phyloP scores from a whole-genome alignment of 2,888 invertebrate species.

The Drosophila recens region DNA sequence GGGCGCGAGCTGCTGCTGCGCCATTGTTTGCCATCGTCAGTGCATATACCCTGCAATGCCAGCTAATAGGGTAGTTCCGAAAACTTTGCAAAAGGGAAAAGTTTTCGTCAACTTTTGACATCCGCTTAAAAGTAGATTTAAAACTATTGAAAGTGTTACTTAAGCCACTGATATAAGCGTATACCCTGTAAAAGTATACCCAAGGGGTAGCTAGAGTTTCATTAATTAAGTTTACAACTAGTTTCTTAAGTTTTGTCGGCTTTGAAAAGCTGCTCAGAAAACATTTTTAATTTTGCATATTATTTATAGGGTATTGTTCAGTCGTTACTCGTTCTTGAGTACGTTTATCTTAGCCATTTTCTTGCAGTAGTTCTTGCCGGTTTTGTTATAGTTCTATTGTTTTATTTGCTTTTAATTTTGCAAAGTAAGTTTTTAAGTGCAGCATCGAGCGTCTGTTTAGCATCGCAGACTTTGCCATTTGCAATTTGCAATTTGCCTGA shows the following conservation, averaged over 20 bases:
- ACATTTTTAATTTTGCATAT: not conserved
- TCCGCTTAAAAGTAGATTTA: not conserved
- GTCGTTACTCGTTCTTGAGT: not conserved
- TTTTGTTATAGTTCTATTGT: constrained; percentile 65
- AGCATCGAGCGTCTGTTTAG: constrained; percentile 63
- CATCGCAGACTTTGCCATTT: constrained; percentile 50
- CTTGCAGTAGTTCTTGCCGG: constrained; percentile 24
- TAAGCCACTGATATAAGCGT: not conserved
- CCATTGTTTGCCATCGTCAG: constrained; percentile 45
- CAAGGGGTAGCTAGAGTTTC: not conserved
- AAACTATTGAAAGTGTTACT: constrained; percentile 7
- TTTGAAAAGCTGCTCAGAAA: not conserved
- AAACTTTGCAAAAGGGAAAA: not conserved
- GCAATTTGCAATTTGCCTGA: constrained; percentile 62
- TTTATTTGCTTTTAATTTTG: constrained; percentile 77
- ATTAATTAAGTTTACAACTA: not conserved
- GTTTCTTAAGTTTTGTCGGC: not conserved
- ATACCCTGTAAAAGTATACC: not conserved
- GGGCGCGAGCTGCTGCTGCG: constrained; percentile 23
- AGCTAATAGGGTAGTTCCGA: not conserved
- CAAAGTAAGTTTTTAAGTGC: constrained; percentile 68
- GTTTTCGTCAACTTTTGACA: constrained; percentile 3
- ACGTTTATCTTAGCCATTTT: constrained; percentile 20
- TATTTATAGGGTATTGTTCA: constrained; percentile 7
- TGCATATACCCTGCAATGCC: constrained; percentile 36